Evolutionary conservation across 1,140 invertebrate genomes (phyloP).

Genomic region (Leptopilina boulardi): DNA sequence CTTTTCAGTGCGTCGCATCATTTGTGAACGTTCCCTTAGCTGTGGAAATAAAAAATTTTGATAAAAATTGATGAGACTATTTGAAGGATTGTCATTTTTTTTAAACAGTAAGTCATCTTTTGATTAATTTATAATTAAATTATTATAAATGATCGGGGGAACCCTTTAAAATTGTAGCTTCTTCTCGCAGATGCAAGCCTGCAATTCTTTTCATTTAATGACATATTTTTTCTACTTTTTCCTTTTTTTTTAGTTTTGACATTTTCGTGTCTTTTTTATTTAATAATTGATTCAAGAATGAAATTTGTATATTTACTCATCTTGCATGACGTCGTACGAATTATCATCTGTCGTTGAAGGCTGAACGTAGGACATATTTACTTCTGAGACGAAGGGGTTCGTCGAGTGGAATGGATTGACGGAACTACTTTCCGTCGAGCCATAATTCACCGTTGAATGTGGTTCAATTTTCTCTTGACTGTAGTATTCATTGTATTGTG

Average conservation of each 20-base stretch:
- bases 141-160: too few species aligned
- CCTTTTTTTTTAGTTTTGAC: conserved; percentile 21
- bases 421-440: conserved; percentile 66
- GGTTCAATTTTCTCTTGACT: conserved; percentile 57
- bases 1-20: too few species aligned
- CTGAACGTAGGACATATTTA: conserved; percentile 67
- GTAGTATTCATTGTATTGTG: conserved; percentile 46
- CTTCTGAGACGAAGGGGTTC: conserved; percentile 69
- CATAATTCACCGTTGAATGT: conserved; percentile 63
- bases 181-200: background rate
- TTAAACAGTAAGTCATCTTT: background rate
- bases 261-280: too few species aligned
- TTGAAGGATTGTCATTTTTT: background rate
- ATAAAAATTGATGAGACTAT: too few species aligned
- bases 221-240: background rate
- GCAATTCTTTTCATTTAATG: background rate
- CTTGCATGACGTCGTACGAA: conserved; percentile 66
- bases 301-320: conserved; percentile 51
- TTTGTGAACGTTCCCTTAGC: too few species aligned
- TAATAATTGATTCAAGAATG: conserved; percentile 36
- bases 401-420: conserved; percentile 73
- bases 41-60: too few species aligned
- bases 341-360: conserved; percentile 69
- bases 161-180: background rate
- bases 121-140: background rate